Base-by-base conservation (phyloP, 2,797 vertebrate genomes). In the Garrulus glandarius region DNA sequence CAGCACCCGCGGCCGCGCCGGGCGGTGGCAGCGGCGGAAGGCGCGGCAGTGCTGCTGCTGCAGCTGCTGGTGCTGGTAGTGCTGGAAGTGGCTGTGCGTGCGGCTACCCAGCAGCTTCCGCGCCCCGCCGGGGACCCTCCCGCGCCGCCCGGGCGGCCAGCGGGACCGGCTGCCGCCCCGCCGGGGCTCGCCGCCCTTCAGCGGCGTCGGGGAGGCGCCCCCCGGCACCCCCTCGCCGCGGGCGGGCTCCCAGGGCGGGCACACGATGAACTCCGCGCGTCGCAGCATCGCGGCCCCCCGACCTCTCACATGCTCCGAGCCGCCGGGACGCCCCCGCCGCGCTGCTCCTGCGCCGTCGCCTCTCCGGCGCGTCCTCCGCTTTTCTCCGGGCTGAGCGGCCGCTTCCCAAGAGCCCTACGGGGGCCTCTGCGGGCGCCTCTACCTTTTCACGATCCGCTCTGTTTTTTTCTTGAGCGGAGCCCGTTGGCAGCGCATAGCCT, bases 391-490 rank as follows among this genome's bases (percentile, higher is more conserved):
- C 79, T 37, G 43, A 56, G 46, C 36, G 32, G 61, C 36, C 52
- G 63, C n/a, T 89, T 49, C 50, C 29, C 44, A 32, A 59, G 37
- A 83, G 92, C 89, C 85, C 77, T 86, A n/a, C 68, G 21, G 72
- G 64, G 91, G 86, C 76, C 55, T 93, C 52, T 52, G 80, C 79
- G 36, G 44, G 37, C n/a, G 43, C 89, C 95, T 98, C 98, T 99
- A 99, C 98, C 98, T 99, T 96, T 99, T 98, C 88, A 99, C 99
- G 94, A 98, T 97, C 95, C 97, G 98, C 72, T 97, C 89, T 16
- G 97, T 94, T 98, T 99, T 99, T 98, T 99, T 99, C 98, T 98
- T 99, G 94, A 98, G 98, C 97, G 98, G 98, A 94, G 98, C 98
- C 98, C 98, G 98, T 98, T 95, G 97, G 96, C 97, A 96, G 98